phyloP scores from a whole-genome alignment of 2,888 invertebrate genomes.

The Automeris io region DNA sequence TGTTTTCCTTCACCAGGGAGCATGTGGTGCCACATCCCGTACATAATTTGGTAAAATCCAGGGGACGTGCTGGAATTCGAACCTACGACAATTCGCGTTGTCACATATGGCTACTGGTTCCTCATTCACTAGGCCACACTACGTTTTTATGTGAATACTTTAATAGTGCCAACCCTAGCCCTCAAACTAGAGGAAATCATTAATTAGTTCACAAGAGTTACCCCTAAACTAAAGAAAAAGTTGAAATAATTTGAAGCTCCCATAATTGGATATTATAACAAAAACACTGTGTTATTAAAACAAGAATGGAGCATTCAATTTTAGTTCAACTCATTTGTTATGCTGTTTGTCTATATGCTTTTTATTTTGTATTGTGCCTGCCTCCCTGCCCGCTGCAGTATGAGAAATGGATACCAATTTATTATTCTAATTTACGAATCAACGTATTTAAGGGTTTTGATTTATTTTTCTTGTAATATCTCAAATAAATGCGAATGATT shows the following conservation, averaged over 20 bases:
- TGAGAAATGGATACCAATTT: constrained; percentile 46
- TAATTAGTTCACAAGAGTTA: constrained; percentile 65
- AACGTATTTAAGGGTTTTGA: constrained; percentile 48
- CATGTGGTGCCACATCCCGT: no score
- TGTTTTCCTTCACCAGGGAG: no score
- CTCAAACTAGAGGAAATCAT: constrained; percentile 59
- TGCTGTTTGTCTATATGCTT: constrained; percentile 48
- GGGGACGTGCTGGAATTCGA: no score
- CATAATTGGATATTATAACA: constrained; percentile 72
- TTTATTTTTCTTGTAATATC: constrained; percentile 26
- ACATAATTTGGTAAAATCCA: no score
- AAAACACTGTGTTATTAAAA: constrained; percentile 58
- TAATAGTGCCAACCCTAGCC: constrained; percentile 35
- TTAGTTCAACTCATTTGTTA: constrained; percentile 57
- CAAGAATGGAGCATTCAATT: constrained; percentile 56
- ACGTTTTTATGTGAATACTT: constrained; percentile 5
- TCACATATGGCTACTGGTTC: no score
- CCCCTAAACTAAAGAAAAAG: constrained; percentile 56
- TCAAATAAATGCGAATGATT: not conserved
- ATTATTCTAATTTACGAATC: constrained; percentile 59
- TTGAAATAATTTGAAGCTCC: constrained; percentile 50
- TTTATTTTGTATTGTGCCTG: constrained; percentile 21
- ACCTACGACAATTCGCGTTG: no score
- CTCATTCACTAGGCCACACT: no score
- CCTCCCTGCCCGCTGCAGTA: not conserved